These are phyloP conservation scores for Tuberolachnus salignus DNA, from an alignment of 2,888 invertebrate genomes.

Conservation along the genomic window DNA sequence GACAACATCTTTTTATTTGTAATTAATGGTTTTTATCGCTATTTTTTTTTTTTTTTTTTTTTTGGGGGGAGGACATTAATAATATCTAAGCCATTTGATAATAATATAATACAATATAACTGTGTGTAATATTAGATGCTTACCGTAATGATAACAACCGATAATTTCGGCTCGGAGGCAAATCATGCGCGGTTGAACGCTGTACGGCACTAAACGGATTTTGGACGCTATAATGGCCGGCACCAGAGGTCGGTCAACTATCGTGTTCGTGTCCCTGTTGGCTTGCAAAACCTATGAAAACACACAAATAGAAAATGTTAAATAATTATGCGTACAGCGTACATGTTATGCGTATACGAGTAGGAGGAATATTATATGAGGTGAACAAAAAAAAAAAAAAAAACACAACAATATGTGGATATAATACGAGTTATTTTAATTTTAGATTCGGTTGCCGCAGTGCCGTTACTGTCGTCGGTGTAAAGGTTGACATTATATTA, in stretches of 20 bases:
- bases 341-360: background rate
- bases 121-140: constrained; percentile 59
- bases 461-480: no score
- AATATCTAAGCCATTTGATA: no score
- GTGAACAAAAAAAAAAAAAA: no score
- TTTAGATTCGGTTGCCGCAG: background rate
- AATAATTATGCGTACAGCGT: constrained; percentile 1
- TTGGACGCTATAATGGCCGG: constrained; percentile 85
- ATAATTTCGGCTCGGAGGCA: constrained; percentile 90
- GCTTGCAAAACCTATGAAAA: constrained; percentile 77
- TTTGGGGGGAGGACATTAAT: no score
- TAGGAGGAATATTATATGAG: no score
- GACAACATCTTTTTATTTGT: no score
- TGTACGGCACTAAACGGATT: constrained; percentile 84
- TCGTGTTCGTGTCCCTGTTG: constrained; percentile 84
- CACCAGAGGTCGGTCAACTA: constrained; percentile 75
- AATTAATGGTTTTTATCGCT: no score
- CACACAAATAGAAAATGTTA: constrained; percentile 57
- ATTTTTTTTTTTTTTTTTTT: no score
- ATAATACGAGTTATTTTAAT: constrained; percentile 26
- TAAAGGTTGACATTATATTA: no score
- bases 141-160: constrained; percentile 83
- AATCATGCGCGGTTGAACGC: constrained; percentile 79
- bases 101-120: no score
- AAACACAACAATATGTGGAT: no score